Conservation (phyloP, 2,888 invertebrate species). For the Lagria hirta region DNA sequence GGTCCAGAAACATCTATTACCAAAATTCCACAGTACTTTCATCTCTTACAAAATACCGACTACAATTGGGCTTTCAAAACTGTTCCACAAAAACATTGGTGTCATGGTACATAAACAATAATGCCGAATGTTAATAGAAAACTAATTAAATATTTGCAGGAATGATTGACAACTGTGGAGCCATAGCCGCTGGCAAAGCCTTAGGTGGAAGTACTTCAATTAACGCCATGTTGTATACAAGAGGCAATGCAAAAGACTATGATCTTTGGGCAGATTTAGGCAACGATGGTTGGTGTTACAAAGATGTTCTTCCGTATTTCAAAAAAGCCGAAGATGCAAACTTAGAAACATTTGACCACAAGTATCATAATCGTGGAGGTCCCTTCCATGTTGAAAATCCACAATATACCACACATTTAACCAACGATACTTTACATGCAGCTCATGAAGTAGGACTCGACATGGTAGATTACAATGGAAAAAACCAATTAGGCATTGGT, state of each 20-base stretch:
- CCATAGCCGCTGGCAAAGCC: slow-evolving; percentile 63
- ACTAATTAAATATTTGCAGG: slow-evolving; percentile 30
- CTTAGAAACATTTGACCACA: slow-evolving; percentile 59
- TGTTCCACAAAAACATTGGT: slow-evolving; percentile 58
- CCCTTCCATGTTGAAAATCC: slow-evolving; percentile 58
- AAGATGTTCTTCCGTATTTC: slow-evolving; percentile 73
- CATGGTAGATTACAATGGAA: slow-evolving; percentile 64
- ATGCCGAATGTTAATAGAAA: background rate
- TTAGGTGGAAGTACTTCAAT: slow-evolving; percentile 80
- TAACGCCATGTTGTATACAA: slow-evolving; percentile 79
- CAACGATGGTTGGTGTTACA: slow-evolving; percentile 73
- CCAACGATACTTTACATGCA: slow-evolving; percentile 60
- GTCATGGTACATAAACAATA: slow-evolving; percentile 55
- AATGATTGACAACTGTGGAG: slow-evolving; percentile 40
- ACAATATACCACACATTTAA: slow-evolving; percentile 29
- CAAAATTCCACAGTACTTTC: slow-evolving; percentile 54
- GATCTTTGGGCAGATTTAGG: slow-evolving; percentile 74
- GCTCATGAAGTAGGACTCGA: slow-evolving; percentile 63
- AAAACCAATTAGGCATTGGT: slow-evolving; percentile 63
- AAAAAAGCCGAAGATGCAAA: slow-evolving; percentile 74
- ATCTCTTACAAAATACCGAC: slow-evolving; percentile 53
- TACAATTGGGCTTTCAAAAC: slow-evolving; percentile 62
- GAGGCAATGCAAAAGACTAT: slow-evolving; percentile 72
- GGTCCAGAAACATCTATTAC: slow-evolving; percentile 54
- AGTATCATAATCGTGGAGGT: slow-evolving; percentile 61